These are phyloP conservation scores for Pheosia tremula DNA, from an alignment of 2,888 invertebrate species.

Conservation along the genomic window DNA sequence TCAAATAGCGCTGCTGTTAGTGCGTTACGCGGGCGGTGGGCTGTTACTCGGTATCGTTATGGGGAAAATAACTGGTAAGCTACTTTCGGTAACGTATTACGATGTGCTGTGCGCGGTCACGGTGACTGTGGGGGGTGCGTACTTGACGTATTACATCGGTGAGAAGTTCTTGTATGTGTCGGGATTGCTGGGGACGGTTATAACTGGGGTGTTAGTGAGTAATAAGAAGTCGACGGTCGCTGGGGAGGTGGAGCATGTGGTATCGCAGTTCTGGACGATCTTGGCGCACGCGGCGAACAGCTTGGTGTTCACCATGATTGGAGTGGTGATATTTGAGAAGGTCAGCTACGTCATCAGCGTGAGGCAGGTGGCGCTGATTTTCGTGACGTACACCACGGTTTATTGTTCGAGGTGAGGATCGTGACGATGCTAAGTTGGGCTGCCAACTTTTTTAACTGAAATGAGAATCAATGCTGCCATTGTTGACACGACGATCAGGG, in stretches of 20 bases:
- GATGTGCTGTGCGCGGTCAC: constrained; percentile 68
- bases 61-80: constrained; percentile 62
- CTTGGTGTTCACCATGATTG: constrained; percentile 85
- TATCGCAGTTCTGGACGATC: constrained; percentile 67
- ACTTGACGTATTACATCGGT: constrained; percentile 71
- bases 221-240: constrained; percentile 67
- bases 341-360: constrained; percentile 71
- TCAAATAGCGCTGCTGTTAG: constrained; percentile 61
- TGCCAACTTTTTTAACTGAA: too few relatives aligned
- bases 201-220: constrained; percentile 69
- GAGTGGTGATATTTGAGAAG: constrained; percentile 84
- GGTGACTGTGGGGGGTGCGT: constrained; percentile 66
- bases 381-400: constrained; percentile 76
- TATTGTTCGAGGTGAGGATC: constrained; percentile 66
- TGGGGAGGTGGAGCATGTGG: constrained; percentile 68
- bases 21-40: constrained; percentile 71
- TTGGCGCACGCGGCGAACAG: constrained; percentile 76
- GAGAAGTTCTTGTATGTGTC: constrained; percentile 76
- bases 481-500: too few relatives aligned
- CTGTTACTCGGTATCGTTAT: constrained; percentile 65
- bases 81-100: constrained; percentile 68
- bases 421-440: too few relatives aligned
- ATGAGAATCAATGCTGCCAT: too few relatives aligned
- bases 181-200: constrained; percentile 65
- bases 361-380: constrained; percentile 65